phyloP scores from a whole-genome alignment of 2,888 invertebrate species.

The Latrodectus hesperus region DNA sequence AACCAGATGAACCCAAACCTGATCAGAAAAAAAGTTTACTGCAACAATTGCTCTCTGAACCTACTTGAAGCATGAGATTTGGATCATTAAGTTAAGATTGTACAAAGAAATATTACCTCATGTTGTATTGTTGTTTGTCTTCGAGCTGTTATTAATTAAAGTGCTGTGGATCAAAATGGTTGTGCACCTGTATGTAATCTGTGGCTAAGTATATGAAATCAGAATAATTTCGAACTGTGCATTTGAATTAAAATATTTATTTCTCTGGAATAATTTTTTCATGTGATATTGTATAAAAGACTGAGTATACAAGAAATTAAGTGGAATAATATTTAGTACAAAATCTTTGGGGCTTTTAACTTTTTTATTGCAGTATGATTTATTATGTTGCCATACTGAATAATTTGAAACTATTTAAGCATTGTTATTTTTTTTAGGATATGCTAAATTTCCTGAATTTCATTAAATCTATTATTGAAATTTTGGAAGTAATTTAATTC shows the following conservation, averaged over 20 bases:
- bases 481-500: too few relatives aligned
- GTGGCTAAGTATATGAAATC: constrained; percentile 7
- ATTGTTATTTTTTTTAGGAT: too few relatives aligned
- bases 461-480: too few relatives aligned
- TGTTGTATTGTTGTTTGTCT: constrained; percentile 43
- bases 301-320: too few relatives aligned
- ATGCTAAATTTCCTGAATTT: too few relatives aligned
- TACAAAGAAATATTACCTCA: constrained; percentile 58
- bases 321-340: too few relatives aligned
- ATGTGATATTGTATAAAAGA: not conserved
- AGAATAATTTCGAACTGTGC: constrained; percentile 14
- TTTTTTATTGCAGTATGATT: too few relatives aligned
- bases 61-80: constrained; percentile 56
- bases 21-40: constrained; percentile 87
- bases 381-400: too few relatives aligned
- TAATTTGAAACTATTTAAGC: too few relatives aligned
- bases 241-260: not conserved
- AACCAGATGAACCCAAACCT: constrained; percentile 81
- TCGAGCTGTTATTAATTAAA: constrained; percentile 43
- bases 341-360: too few relatives aligned
- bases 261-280: not conserved
- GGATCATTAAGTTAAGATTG: constrained; percentile 24
- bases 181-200: not conserved
- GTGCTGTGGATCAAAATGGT: constrained; percentile 24
- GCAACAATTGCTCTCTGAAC: constrained; percentile 88